Conservation (phyloP, 2,888 invertebrate species). For the Stomorhina lunata region DNA sequence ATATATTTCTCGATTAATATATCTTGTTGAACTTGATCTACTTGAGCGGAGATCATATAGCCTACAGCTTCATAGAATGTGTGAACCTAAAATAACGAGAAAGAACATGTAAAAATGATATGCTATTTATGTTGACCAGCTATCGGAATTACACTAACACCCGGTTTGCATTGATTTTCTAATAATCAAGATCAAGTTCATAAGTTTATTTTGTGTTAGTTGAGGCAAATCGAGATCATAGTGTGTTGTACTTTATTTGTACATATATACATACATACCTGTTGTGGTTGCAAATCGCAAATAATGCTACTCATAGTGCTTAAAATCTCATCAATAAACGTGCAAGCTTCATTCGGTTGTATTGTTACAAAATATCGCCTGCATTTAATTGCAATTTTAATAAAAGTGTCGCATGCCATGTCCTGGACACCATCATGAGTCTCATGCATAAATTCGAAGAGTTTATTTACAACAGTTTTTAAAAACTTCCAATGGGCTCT, state of each 20-base stretch:
- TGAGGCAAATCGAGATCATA: too few species aligned
- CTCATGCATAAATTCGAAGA: slow-evolving; percentile 99
- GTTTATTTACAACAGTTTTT: slow-evolving; percentile 99
- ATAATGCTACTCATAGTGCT: slow-evolving; percentile 97
- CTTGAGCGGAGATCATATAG: slow-evolving; percentile 98
- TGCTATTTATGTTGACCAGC: too few species aligned
- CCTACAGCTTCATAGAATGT: slow-evolving; percentile 99
- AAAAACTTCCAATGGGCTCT: slow-evolving; percentile 99
- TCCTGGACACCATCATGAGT: slow-evolving; percentile 99
- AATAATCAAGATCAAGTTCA: too few species aligned
- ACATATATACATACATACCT: slow-evolving; percentile 82
- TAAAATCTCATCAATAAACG: slow-evolving; percentile 99
- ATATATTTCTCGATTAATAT: slow-evolving; percentile 98
- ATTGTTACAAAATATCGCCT: slow-evolving; percentile 97
- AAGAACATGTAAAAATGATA: too few species aligned
- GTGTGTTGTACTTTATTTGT: too few species aligned
- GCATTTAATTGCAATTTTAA: slow-evolving; percentile 99
- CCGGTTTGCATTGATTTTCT: too few species aligned
- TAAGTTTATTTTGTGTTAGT: too few species aligned
- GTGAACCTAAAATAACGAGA: slow-evolving; percentile 84
- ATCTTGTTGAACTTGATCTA: slow-evolving; percentile 94
- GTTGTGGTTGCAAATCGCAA: slow-evolving; percentile 98
- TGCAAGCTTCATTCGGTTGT: slow-evolving; percentile 97
- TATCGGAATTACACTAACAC: not conserved
- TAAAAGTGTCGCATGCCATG: slow-evolving; percentile 99